Conservation (phyloP, 2,888 invertebrate genomes). For the Eupithecia centaureata region DNA sequence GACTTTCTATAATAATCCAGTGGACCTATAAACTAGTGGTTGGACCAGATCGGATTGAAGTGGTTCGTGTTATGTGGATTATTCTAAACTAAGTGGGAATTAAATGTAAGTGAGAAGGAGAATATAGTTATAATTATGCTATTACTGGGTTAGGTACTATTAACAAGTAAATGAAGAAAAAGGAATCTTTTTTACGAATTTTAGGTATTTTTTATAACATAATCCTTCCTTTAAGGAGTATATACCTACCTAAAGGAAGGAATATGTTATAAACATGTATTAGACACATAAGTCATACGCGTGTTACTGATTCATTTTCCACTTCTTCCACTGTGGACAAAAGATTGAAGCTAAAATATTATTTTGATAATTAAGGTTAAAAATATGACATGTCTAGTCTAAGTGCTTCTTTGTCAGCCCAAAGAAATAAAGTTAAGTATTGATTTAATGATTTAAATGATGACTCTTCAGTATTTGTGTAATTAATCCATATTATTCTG, state of each 20-base stretch:
- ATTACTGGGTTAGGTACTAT: constrained; percentile 4
- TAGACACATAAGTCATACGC: too few relatives aligned
- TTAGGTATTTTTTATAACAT: neutral
- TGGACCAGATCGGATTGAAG: constrained; percentile 28
- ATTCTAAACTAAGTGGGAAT: constrained; percentile 16
- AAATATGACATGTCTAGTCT: too few relatives aligned
- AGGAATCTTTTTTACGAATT: neutral
- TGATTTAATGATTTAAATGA: too few relatives aligned
- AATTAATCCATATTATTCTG: neutral
- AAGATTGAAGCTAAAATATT: too few relatives aligned
- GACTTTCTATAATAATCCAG: constrained; percentile 64
- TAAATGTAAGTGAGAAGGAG: constrained; percentile 27
- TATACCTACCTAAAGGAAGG: too few relatives aligned
- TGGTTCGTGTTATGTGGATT: constrained; percentile 27
- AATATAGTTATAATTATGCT: constrained; percentile 16
- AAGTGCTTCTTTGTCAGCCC: too few relatives aligned
- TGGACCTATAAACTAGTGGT: constrained; percentile 24
- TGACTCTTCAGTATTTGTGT: neutral
- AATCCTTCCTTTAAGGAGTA: neutral
- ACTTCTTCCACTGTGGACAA: too few relatives aligned
- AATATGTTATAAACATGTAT: too few relatives aligned
- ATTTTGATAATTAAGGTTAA: too few relatives aligned
- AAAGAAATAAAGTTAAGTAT: too few relatives aligned
- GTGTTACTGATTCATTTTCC: too few relatives aligned
- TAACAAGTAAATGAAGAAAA: neutral